Evolutionary conservation across 2,888 invertebrate genomes (phyloP).

Genomic region (Marasmarcha lunaedactyla): DNA sequence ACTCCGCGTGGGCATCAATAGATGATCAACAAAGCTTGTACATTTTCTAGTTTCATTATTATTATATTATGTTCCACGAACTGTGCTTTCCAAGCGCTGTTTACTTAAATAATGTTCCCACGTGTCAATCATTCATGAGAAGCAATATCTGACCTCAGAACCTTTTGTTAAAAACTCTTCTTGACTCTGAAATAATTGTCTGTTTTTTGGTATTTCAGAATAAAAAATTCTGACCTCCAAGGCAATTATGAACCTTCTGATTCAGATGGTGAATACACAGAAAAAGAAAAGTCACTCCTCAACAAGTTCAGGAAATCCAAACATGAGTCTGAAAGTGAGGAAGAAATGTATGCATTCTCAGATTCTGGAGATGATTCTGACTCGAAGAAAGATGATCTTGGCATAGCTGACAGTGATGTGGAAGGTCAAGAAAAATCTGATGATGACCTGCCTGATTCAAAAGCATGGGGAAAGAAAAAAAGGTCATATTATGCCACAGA

Average conservation of each 20-base stretch:
- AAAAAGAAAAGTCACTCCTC: slow-evolving; percentile 73
- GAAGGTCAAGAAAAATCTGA: slow-evolving; percentile 79
- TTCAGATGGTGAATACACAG: slow-evolving; percentile 80
- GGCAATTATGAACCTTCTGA: slow-evolving; percentile 75
- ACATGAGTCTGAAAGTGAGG: slow-evolving; percentile 67
- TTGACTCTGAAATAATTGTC: too few species aligned
- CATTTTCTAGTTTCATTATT: too few species aligned
- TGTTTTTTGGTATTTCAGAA: slow-evolving; percentile 32
- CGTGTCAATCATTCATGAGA: too few species aligned
- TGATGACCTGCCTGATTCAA: slow-evolving; percentile 80
- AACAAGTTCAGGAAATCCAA: slow-evolving; percentile 70
- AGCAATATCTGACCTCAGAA: too few species aligned
- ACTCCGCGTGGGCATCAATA: too few species aligned
- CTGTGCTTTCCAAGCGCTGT: too few species aligned
- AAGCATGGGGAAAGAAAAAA: slow-evolving; percentile 91
- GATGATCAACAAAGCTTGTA: too few species aligned
- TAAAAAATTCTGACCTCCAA: slow-evolving; percentile 47
- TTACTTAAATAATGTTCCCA: too few species aligned
- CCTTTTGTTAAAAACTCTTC: too few species aligned
- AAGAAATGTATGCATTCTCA: slow-evolving; percentile 75
- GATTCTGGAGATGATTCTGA: slow-evolving; percentile 57
- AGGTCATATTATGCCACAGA: slow-evolving; percentile 86
- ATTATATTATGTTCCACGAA: too few species aligned
- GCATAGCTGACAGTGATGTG: slow-evolving; percentile 78
- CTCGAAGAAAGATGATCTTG: slow-evolving; percentile 52